Percentiles rank a stretch among this genome's conserved stretches.
phyloP scores from a whole-genome alignment of 1,140 invertebrate species.

The Dreissena rostriformis region DNA sequence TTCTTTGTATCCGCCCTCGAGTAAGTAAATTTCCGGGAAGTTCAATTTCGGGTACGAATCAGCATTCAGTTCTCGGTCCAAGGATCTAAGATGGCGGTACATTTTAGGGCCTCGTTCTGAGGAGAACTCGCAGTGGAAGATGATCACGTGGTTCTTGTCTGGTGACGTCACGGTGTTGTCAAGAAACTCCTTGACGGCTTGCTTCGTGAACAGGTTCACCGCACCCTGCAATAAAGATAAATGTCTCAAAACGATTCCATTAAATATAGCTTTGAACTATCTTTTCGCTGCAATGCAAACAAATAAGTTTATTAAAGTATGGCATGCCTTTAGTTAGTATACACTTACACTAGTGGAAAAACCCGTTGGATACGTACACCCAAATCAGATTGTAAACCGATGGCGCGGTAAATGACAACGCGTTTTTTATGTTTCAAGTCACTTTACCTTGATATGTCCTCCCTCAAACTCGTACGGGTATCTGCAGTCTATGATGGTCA shows the following conservation, averaged over 20 bases:
- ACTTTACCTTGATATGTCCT: background rate
- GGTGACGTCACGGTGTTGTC: conserved; percentile 76
- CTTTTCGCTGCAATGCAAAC: too few species aligned
- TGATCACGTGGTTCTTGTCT: conserved; percentile 29
- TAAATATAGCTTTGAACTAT: background rate
- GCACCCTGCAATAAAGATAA: conserved; percentile 85
- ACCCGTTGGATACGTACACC: too few species aligned
- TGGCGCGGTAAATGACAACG: too few species aligned
- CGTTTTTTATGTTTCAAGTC: too few species aligned
- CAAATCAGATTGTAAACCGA: too few species aligned
- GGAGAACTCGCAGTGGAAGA: conserved; percentile 57
- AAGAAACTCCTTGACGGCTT: conserved; percentile 87
- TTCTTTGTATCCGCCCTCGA: conserved; percentile 95
- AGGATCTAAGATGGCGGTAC: conserved; percentile 90
- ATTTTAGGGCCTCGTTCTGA: conserved; percentile 81
- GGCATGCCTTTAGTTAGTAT: too few species aligned
- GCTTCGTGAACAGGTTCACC: conserved; percentile 90
- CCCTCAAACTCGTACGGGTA: conserved; percentile 25
- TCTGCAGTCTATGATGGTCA: conserved; percentile 18
- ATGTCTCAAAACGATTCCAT: too few species aligned
- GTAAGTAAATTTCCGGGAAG: conserved; percentile 97
- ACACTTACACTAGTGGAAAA: too few species aligned
- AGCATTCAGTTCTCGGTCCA: conserved; percentile 92
- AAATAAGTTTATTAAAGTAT: too few species aligned
- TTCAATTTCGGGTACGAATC: conserved; percentile 92